phyloP scores from a whole-genome alignment of 2,888 invertebrate genomes.

The Chalcosyrphus nemorum region DNA sequence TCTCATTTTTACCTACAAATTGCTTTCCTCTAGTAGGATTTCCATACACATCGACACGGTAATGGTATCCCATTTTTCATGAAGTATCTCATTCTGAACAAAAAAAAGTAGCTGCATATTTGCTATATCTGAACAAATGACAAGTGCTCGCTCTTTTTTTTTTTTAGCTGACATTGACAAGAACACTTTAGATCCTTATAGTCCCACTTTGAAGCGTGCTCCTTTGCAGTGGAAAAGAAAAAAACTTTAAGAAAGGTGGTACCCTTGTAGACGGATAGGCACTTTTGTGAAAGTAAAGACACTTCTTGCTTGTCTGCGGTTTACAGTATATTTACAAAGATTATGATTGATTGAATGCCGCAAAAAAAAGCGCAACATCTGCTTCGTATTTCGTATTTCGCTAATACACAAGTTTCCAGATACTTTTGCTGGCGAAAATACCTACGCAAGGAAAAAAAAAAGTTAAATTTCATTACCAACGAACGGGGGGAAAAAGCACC shows the following conservation, averaged over 20 bases:
- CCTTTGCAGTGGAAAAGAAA: neutral
- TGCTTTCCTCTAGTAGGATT: neutral
- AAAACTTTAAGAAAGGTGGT: slow-evolving; percentile 7
- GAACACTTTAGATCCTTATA: neutral
- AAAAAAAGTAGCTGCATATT: neutral
- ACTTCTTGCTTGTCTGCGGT: neutral
- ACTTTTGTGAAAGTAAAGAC: neutral
- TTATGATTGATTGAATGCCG: slow-evolving; percentile 24
- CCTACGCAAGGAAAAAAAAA: slow-evolving; percentile 14
- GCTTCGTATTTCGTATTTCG: slow-evolving; percentile 12
- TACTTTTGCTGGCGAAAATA: neutral
- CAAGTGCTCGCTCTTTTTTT: neutral
- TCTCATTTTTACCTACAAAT: neutral
- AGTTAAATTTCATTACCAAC: slow-evolving; percentile 25
- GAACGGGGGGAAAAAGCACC: neutral
- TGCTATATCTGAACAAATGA: neutral
- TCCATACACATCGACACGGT: neutral
- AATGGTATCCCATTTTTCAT: neutral
- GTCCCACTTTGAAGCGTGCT: no score
- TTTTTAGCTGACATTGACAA: neutral
- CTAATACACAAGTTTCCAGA: slow-evolving; percentile 22
- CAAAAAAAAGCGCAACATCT: slow-evolving; percentile 25
- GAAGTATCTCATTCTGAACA: neutral
- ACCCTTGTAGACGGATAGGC: neutral
- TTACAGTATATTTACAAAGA: neutral